These are phyloP conservation scores for Falco naumanni DNA, from an alignment of 2,797 vertebrate species.

Conservation along the genomic window DNA sequence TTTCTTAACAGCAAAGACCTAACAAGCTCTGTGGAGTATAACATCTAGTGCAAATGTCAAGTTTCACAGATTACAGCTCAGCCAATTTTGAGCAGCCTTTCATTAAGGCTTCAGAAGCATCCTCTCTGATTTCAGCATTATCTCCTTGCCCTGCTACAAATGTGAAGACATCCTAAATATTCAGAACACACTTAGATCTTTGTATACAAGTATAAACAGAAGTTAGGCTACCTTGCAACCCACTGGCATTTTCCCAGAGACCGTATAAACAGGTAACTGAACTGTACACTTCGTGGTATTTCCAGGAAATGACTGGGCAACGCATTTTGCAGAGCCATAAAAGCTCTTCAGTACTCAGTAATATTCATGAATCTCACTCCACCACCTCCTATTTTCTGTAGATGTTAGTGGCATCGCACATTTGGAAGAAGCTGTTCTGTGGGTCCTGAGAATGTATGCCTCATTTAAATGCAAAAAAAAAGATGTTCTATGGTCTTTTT, in stretches of 20 bases:
- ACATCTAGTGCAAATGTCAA: neutral
- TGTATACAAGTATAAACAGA: neutral
- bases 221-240: neutral
- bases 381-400: neutral
- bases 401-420: neutral
- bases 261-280: neutral
- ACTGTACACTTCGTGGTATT: neutral
- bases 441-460: neutral
- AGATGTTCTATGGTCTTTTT: neutral
- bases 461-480: neutral
- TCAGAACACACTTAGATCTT: neutral
- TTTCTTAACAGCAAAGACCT: neutral
- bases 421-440: neutral
- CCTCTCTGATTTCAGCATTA: neutral
- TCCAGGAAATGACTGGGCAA: neutral
- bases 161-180: neutral
- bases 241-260: neutral
- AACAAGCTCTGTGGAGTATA: neutral
- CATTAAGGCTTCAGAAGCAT: neutral
- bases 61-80: neutral
- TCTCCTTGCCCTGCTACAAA: neutral
- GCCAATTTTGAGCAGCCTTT: neutral
- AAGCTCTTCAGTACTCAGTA: neutral
- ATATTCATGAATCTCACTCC: neutral
- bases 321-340: neutral